Evolutionary conservation across 37 sponge, comb jelly and placozoan species (phyloP).

Genomic region (Cliona cf. orientalis): DNA sequence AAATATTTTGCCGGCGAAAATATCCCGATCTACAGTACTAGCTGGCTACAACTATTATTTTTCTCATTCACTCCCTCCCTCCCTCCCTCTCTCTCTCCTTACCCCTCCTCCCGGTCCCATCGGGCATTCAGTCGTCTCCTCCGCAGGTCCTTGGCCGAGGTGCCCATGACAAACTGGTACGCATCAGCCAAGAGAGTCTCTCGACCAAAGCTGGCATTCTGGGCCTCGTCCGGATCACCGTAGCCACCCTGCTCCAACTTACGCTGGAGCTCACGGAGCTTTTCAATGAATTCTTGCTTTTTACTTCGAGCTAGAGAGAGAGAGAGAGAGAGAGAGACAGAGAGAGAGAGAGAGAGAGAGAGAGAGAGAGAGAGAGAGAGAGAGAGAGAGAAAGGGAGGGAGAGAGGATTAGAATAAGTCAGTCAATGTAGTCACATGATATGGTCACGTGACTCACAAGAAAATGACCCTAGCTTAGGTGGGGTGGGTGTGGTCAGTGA

Average conservation of each 20-base stretch:
- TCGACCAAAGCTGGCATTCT: not conserved
- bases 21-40: no score
- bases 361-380: conserved; percentile 59
- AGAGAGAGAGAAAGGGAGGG: conserved; percentile 59
- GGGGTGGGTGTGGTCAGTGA: no score
- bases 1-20: no score
- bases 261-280: conserved; percentile 23
- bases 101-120: conserved; percentile 37
- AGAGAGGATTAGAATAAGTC: not conserved
- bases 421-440: no score
- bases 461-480: no score
- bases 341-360: conserved; percentile 47
- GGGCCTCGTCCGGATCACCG: not conserved
- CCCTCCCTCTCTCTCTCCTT: no score
- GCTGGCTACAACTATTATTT: no score
- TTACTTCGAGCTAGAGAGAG: not conserved
- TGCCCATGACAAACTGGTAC: conserved; percentile 51
- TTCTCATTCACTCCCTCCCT: no score
- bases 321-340: conserved; percentile 21
- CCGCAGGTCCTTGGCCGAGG: conserved; percentile 26
- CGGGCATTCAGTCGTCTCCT: conserved; percentile 7
- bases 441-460: no score
- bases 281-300: conserved; percentile 24
- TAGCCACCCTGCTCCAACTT: conserved; percentile 17
- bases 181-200: conserved; percentile 56